Evolutionary conservation across 2,888 invertebrate species (phyloP).

Genomic region (Scelioninae gen. 2): DNA sequence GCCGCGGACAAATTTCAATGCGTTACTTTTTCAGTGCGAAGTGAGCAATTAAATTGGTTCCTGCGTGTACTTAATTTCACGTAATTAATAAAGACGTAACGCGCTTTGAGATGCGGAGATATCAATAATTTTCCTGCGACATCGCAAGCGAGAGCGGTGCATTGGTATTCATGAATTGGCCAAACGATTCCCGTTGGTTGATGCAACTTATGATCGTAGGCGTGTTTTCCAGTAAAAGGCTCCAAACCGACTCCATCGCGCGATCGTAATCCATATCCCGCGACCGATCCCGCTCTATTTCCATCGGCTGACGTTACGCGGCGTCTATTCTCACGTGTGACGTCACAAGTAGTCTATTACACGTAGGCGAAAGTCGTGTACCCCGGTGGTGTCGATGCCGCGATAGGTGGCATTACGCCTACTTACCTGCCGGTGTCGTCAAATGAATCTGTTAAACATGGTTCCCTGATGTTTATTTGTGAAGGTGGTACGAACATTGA

Average conservation of each 20-base stretch:
- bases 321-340: conserved; percentile 54
- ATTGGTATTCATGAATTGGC: conserved; percentile 10
- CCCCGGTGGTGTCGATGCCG: conserved; percentile 42
- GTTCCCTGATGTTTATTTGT: conserved; percentile 29
- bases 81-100: no score
- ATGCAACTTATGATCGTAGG: conserved; percentile 12
- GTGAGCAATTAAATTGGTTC: no score
- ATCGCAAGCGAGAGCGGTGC: no score
- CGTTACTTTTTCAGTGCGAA: no score
- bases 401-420: conserved; percentile 48
- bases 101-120: no score
- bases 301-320: conserved; percentile 48
- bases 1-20: no score
- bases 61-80: no score
- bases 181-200: conserved; percentile 14
- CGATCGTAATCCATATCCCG: conserved; percentile 48
- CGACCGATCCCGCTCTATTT: conserved; percentile 51
- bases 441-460: conserved; percentile 46
- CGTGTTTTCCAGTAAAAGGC: conserved; percentile 30
- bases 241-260: conserved; percentile 13
- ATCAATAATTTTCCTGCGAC: no score
- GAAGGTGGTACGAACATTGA: conserved; percentile 10
- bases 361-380: conserved; percentile 52
- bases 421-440: conserved; percentile 52
- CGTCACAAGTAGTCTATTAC: conserved; percentile 32